Evolutionary conservation across 2,113 vertebrate species (phyloP).

Genomic region (Pipra filicauda): DNA sequence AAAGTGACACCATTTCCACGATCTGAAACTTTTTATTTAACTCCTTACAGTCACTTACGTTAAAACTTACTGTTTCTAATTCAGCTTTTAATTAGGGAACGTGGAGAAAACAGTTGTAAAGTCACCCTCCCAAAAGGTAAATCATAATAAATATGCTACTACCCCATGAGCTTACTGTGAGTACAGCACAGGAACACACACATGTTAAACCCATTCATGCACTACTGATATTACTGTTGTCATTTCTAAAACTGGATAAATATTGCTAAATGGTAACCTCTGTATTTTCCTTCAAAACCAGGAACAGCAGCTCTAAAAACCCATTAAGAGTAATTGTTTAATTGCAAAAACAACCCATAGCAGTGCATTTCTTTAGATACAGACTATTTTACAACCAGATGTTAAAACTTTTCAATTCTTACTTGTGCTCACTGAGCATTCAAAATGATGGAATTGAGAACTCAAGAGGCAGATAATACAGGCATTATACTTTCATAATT

Average conservation of each 20-base stretch:
- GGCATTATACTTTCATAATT: not conserved
- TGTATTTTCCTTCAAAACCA: not conserved
- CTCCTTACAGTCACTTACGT: not conserved
- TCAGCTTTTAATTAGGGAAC: not conserved
- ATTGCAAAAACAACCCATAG: not conserved
- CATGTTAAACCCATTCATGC: not conserved
- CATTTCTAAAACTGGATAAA: not conserved
- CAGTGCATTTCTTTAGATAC: not conserved
- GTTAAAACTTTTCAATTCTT: not conserved
- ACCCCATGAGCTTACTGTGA: not conserved
- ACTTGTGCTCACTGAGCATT: not conserved
- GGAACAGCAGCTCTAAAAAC: not conserved
- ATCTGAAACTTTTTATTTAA: not conserved
- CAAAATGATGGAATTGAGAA: not conserved
- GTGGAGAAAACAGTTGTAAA: not conserved
- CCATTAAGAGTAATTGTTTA: not conserved
- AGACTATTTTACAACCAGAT: not conserved
- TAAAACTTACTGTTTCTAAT: not conserved
- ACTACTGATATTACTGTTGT: not conserved
- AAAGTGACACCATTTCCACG: not conserved
- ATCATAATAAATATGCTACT: not conserved
- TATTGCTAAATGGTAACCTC: not conserved
- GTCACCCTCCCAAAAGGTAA: not conserved
- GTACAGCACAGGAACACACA: not conserved
- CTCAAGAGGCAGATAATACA: not conserved